Conservation (phyloP, 1,140 invertebrate genomes). For the Drosophila baimaii region DNA sequence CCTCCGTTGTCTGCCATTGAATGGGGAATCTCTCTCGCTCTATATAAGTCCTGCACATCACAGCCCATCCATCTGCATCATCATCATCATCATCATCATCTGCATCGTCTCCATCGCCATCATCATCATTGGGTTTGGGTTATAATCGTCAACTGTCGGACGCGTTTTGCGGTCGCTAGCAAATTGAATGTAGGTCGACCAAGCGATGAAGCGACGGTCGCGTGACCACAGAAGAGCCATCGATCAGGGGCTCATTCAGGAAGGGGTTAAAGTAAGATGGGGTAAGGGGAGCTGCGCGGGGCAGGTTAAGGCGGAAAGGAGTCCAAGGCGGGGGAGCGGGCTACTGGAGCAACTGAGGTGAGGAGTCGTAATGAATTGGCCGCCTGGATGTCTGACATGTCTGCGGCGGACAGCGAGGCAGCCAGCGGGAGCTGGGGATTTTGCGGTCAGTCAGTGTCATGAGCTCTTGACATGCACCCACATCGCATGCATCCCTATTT, state of each 20-base stretch:
- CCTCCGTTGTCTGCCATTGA: constrained; percentile 32
- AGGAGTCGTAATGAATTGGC: constrained; percentile 63
- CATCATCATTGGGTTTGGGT: constrained; percentile 26
- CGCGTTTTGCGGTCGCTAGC: constrained; percentile 74
- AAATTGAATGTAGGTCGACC: constrained; percentile 80
- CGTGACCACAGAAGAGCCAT: constrained; percentile 75
- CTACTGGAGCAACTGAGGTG: constrained; percentile 18
- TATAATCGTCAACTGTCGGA: constrained; percentile 78
- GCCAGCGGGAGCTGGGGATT: not conserved
- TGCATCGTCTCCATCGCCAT: constrained; percentile 19
- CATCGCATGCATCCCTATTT: constrained; percentile 19
- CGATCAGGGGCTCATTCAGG: constrained; percentile 64
- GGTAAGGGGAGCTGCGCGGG: not conserved
- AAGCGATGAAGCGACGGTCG: constrained; percentile 53
- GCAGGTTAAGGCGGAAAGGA: not conserved
- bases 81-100: constrained; percentile 26
- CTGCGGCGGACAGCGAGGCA: constrained; percentile 25
- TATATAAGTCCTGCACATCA: constrained; percentile 23
- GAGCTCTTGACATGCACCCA: constrained; percentile 56
- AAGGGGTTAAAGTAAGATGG: constrained; percentile 5
- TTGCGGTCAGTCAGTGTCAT: constrained; percentile 64
- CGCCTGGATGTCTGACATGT: constrained; percentile 69
- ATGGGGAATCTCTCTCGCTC: constrained; percentile 23
- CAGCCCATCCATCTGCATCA: constrained; percentile 41
- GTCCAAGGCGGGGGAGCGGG: not conserved